Evolutionary conservation across 2,888 invertebrate genomes (phyloP).

Genomic region (Morpho deidamia): DNA sequence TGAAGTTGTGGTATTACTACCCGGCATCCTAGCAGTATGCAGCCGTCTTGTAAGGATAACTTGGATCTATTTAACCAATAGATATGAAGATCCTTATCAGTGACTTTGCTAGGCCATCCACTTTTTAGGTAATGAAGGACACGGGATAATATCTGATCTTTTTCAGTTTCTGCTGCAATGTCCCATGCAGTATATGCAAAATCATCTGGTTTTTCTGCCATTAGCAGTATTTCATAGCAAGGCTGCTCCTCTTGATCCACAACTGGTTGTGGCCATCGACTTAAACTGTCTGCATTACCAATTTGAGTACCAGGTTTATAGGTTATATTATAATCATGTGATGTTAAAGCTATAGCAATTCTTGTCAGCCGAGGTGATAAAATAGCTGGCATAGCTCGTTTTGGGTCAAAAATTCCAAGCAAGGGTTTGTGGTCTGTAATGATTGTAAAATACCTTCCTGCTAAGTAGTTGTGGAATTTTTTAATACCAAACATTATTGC

Average conservation of each 20-base stretch:
- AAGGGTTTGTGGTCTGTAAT: too few relatives aligned
- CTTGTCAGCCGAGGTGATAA: constrained; percentile 24
- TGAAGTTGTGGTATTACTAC: background rate
- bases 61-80: constrained; percentile 13
- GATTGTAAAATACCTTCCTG: constrained; percentile 11
- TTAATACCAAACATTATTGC: constrained; percentile 23
- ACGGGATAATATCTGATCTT: constrained; percentile 7
- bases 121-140: constrained; percentile 1
- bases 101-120: constrained; percentile 9
- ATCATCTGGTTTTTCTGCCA: background rate
- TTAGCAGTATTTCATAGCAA: background rate
- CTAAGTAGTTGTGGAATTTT: constrained; percentile 22
- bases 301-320: background rate
- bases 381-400: constrained; percentile 21
- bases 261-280: background rate
- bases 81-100: constrained; percentile 4
- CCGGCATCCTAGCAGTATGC: background rate
- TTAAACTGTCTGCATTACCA: background rate
- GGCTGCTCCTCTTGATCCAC: background rate
- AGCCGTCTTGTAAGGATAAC: too few relatives aligned
- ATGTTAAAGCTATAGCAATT: constrained; percentile 23
- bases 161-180: constrained; percentile 12
- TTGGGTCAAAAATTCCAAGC: constrained; percentile 20
- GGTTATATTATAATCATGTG: constrained; percentile 9
- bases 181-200: background rate